Conservation (phyloP, 2,797 vertebrate species). For the Macrochelys suwanniensis region DNA sequence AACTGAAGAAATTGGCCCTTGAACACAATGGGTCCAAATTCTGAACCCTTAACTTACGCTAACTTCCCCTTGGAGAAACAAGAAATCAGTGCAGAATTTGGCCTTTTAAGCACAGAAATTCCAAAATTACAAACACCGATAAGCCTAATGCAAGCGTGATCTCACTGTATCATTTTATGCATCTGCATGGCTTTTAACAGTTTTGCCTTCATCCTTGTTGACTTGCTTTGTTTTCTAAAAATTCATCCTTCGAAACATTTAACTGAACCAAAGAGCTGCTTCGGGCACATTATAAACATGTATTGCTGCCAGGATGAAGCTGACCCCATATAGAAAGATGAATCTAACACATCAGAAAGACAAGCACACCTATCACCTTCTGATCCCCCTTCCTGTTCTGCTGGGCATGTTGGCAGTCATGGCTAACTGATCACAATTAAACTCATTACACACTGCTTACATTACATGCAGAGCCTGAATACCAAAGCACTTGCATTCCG, state of each 20-base stretch:
- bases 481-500: neutral
- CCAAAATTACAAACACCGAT: rapidly evolving
- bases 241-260: neutral
- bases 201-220: neutral
- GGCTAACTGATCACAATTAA: neutral
- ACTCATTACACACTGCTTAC: neutral
- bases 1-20: neutral
- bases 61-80: neutral
- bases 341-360: neutral
- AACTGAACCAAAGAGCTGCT: too few relatives aligned
- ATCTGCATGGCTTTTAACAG: neutral
- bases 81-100: neutral
- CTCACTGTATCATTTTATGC: neutral
- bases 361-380: rapidly evolving
- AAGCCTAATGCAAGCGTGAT: rapidly evolving
- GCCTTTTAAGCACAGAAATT: neutral
- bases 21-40: neutral
- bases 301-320: neutral
- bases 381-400: neutral
- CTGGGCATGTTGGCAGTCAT: too few relatives aligned
- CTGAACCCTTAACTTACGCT: neutral
- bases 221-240: neutral
- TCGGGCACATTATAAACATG: neutral
- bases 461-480: neutral
- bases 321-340: neutral